Evolutionary conservation across 2,113 vertebrate species (phyloP).

Genomic region (Ovibos moschatus): DNA sequence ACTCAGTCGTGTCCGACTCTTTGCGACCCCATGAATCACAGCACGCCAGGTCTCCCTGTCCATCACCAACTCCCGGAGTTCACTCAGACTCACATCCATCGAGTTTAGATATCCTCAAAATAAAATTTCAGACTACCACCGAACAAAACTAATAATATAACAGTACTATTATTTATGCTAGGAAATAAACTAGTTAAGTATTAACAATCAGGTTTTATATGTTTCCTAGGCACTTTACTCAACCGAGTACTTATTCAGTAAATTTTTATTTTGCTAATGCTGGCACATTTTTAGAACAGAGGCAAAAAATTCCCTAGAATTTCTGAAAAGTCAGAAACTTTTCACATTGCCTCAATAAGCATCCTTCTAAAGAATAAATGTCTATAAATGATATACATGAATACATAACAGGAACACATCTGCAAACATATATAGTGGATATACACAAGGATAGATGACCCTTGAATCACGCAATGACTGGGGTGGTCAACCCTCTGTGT

Average conservation of each 20-base stretch:
- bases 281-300: slow-evolving; percentile 27
- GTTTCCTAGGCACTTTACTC: slow-evolving; percentile 21
- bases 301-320: neutral
- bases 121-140: neutral
- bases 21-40: too few relatives aligned
- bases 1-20: too few relatives aligned
- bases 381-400: neutral
- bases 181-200: neutral
- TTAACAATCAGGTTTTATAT: neutral
- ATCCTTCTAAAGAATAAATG: neutral
- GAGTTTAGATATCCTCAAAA: slow-evolving; percentile 8
- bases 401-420: neutral
- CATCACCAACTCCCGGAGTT: too few relatives aligned
- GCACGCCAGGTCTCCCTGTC: too few relatives aligned
- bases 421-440: neutral
- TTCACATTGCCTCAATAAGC: slow-evolving; percentile 17
- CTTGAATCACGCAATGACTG: neutral
- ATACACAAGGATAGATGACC: neutral
- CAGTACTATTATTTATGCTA: neutral
- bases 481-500: neutral
- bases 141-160: slow-evolving; percentile 17
- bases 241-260: slow-evolving; percentile 11
- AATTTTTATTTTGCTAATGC: slow-evolving; percentile 1
- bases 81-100: too few relatives aligned
- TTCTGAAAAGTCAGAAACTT: neutral